Percentiles rank a stretch among this genome's conserved stretches.
phyloP scores from a whole-genome alignment of 2,888 invertebrate species.

The Nephrotoma flavescens region DNA sequence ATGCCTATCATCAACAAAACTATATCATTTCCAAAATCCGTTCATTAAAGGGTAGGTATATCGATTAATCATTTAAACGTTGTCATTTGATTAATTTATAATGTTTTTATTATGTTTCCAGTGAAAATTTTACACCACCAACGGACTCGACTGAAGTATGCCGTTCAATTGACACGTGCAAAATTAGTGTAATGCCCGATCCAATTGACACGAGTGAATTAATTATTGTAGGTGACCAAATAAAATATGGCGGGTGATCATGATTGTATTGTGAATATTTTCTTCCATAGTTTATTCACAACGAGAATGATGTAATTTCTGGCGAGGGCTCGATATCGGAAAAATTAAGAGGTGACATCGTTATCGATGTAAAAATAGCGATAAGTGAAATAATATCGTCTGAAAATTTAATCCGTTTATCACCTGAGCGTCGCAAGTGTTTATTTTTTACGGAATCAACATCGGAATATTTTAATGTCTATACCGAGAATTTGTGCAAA shows the following conservation, averaged over 20 bases:
- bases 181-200: neutral
- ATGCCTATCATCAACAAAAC: slow-evolving; percentile 21
- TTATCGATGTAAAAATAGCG: neutral
- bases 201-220: neutral
- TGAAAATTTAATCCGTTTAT: slow-evolving; percentile 13
- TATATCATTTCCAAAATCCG: slow-evolving; percentile 21
- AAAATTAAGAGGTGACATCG: neutral
- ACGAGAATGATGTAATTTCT: neutral
- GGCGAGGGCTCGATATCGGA: neutral
- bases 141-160: neutral
- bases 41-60: slow-evolving; percentile 2
- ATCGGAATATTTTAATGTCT: slow-evolving; percentile 22
- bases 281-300: neutral
- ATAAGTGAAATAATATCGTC: neutral
- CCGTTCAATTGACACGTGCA: neutral
- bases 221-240: neutral
- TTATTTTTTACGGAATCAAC: slow-evolving; percentile 23
- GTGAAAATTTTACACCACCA: neutral
- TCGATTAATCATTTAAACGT: neutral
- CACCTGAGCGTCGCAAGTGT: slow-evolving; percentile 25
- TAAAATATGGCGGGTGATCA: too few species aligned
- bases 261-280: too few species aligned
- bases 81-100: neutral
- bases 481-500: slow-evolving; percentile 23
- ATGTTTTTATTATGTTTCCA: neutral